Conservation (phyloP, 2,113 vertebrate genomes). For the Channa argus region DNA sequence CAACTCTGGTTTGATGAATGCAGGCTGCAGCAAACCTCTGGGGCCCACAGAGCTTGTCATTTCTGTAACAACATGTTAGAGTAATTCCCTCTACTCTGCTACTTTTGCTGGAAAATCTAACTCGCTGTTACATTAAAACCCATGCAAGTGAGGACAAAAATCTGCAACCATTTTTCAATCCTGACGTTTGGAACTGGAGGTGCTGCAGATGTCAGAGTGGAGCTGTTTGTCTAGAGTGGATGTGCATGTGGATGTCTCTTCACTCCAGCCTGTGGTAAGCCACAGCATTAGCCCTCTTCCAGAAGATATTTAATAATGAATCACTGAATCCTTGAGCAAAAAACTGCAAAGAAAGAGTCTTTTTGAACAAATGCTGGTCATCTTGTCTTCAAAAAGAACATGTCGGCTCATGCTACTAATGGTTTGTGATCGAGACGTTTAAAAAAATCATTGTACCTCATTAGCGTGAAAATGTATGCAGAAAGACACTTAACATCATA, state of each 20-base stretch:
- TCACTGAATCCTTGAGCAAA: constrained; percentile 4
- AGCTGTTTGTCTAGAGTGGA: background rate
- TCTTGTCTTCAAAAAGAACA: too few relatives aligned
- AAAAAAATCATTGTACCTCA: too few relatives aligned
- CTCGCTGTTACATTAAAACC: constrained; percentile 16
- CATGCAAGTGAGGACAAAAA: constrained; percentile 17
- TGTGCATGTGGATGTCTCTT: constrained; percentile 5
- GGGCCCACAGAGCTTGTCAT: constrained; percentile 18
- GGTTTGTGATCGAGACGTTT: too few relatives aligned
- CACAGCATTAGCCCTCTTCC: background rate
- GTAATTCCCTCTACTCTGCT: background rate
- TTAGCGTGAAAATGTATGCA: too few relatives aligned
- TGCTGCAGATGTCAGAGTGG: constrained; percentile 40
- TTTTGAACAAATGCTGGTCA: background rate
- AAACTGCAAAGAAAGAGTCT: background rate
- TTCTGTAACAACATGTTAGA: background rate
- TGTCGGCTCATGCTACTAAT: too few relatives aligned
- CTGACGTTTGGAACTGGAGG: constrained; percentile 47
- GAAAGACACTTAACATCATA: too few relatives aligned
- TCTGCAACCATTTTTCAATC: constrained; percentile 26
- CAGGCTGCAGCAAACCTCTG: constrained; percentile 23
- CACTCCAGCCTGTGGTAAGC: constrained; percentile 4
- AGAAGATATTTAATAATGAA: constrained; percentile 15
- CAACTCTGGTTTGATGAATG: constrained; percentile 20
- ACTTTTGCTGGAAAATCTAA: background rate